Evolutionary conservation across 2,797 vertebrate genomes (phyloP).

Genomic region (Enteromius unitaeniatus): DNA sequence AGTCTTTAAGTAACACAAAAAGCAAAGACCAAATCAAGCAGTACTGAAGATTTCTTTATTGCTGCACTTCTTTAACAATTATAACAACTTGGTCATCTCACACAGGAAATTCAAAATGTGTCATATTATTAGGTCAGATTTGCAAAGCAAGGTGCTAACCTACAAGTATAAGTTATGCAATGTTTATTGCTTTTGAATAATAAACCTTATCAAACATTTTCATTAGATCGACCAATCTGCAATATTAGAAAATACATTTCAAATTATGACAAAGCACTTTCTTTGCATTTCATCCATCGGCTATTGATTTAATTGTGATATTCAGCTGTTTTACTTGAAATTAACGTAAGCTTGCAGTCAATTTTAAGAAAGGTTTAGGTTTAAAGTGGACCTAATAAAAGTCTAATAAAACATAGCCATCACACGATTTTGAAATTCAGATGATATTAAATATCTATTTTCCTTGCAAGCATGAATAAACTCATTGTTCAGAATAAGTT

Average conservation of each 20-base stretch:
- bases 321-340: background rate
- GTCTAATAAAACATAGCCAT: background rate
- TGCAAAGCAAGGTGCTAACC: background rate
- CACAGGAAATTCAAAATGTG: background rate
- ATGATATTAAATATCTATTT: background rate
- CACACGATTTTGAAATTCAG: background rate
- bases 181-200: background rate
- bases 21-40: background rate
- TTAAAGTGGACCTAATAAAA: background rate
- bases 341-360: background rate
- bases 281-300: background rate
- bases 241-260: background rate
- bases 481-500: background rate
- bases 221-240: background rate
- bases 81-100: background rate
- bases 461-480: background rate
- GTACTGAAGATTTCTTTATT: background rate
- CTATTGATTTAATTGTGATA: background rate
- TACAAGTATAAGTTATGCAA: slow-evolving; percentile 4
- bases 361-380: background rate
- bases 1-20: background rate
- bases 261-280: background rate
- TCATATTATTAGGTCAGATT: background rate
- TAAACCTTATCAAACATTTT: slow-evolving; percentile 9
- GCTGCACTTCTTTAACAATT: background rate